Evolutionary conservation across 2,888 invertebrate genomes (phyloP), one percentile per base, ranked within the genome.

Genomic region (Asteroscopus sphinx): DNA sequence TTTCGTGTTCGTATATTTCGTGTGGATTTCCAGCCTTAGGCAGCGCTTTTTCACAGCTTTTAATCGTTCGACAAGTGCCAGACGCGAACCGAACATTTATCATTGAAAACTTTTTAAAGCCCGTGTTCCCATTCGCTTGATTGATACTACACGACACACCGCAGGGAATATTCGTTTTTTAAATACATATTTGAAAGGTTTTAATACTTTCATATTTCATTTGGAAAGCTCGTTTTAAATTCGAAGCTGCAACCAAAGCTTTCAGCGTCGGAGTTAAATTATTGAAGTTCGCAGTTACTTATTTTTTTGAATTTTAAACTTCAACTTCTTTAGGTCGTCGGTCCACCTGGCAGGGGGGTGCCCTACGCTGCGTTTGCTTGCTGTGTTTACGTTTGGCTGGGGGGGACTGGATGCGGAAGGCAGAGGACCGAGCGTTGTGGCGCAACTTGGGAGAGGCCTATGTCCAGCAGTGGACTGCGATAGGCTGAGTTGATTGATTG

Each of bases 31-130:
- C 28, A 25, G 8, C 13, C 30, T 8, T 49, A 16, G 26, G 28
- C 47, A 12, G 7, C 33, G 42, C 32, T 28, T 41, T 42, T 60
- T 58, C 39, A 49, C 39, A 32, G 56, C 32, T 35, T 70, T 70
- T 59, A 39, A 61, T 56, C 47, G 40, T 54, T 56, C 41, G 58
- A 63, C 45, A 63, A 69, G 59, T 52, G 45, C 45, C 62, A 63
- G 60, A 46, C 47, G 55, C 36, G 67, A 54, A 56, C 36, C 44
- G 13, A 49, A 39, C 48, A 73, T 73, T 70, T 64, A 69, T 64
- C 67, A 70, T 16, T 39, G 41, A 41, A 67, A 69, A 73, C 39
- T 70, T 73, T 57, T 64, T 44, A 70, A 63, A 57, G 48, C 62
- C 26, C 36, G 13, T 11, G 44, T 36, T 59, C 40, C 16, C 39